Percentiles rank a stretch among this genome's conserved stretches.
Conservation (phyloP, 1,140 invertebrate species). For the Eriosoma lanigerum region DNA sequence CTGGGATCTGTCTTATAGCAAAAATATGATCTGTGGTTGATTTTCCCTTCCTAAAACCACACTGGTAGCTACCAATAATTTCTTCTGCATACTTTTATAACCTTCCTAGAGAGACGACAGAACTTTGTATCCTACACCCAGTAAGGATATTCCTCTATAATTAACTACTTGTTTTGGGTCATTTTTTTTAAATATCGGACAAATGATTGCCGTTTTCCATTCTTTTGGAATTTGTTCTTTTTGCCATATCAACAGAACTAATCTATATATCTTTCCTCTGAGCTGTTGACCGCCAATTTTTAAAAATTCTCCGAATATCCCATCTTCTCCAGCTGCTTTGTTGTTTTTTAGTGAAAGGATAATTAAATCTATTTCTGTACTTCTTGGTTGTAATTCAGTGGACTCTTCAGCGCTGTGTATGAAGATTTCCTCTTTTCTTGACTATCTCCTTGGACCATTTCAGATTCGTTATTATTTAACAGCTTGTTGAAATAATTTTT, state of each 20-base stretch:
- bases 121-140: conserved; percentile 46
- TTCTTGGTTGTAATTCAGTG: neutral
- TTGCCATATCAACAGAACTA: neutral
- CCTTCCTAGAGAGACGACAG: conserved; percentile 38
- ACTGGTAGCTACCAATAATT: conserved; percentile 12
- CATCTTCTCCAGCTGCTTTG: conserved; percentile 14
- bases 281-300: neutral
- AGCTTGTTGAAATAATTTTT: too few species aligned
- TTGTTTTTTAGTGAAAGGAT: conserved; percentile 14
- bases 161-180: conserved; percentile 38
- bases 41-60: conserved; percentile 36
- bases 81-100: conserved; percentile 14
- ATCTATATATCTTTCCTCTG: neutral
- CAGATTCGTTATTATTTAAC: too few species aligned
- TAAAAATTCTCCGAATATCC: conserved; percentile 1
- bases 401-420: neutral
- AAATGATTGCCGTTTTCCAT: conserved; percentile 49
- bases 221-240: conserved; percentile 20
- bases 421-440: neutral
- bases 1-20: conserved; percentile 19
- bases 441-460: too few species aligned
- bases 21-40: conserved; percentile 40
- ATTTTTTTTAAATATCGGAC: conserved; percentile 51
- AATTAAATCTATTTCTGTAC: neutral
- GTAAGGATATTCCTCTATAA: conserved; percentile 51